Conservation (phyloP, 2,113 vertebrate species). For the Siniperca chuatsi region DNA sequence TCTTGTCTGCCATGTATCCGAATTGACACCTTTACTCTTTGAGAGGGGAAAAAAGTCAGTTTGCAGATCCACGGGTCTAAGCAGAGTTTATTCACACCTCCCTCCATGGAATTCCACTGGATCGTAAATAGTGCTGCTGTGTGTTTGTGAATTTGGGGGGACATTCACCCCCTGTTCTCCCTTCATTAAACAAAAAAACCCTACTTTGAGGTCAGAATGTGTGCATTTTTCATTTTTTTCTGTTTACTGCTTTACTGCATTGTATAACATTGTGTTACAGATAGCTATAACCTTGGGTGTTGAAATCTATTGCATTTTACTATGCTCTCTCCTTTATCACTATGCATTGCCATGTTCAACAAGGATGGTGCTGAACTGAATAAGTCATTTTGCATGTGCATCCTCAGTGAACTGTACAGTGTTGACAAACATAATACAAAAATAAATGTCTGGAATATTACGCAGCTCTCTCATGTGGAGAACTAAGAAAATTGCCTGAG, state of each 20-base stretch:
- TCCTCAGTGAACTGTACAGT: constrained; percentile 51
- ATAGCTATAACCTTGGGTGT: constrained; percentile 45
- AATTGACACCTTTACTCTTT: too few species aligned
- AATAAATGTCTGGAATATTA: constrained; percentile 45
- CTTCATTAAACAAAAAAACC: neutral
- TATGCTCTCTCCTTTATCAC: constrained; percentile 32
- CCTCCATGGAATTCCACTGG: too few species aligned
- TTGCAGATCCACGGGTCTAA: too few species aligned
- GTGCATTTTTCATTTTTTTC: neutral
- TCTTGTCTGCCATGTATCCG: too few species aligned
- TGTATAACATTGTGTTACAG: constrained; percentile 28
- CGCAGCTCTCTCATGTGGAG: constrained; percentile 44
- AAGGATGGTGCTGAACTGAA: constrained; percentile 50
- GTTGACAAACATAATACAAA: constrained; percentile 59
- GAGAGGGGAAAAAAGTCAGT: too few species aligned
- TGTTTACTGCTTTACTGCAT: constrained; percentile 10
- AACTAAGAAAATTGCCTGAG: constrained; percentile 39
- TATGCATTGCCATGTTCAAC: constrained; percentile 43
- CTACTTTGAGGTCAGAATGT: neutral
- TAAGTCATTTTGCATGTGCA: constrained; percentile 64
- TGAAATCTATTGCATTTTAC: constrained; percentile 44
- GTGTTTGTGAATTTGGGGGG: too few species aligned
- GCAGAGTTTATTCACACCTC: too few species aligned
- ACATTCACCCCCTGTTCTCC: too few species aligned
- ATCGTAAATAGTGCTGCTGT: too few species aligned